Percentiles rank a stretch among this genome's conserved stretches.
Conservation (phyloP, 2,113 vertebrate species). For the Trogon melanurus region DNA sequence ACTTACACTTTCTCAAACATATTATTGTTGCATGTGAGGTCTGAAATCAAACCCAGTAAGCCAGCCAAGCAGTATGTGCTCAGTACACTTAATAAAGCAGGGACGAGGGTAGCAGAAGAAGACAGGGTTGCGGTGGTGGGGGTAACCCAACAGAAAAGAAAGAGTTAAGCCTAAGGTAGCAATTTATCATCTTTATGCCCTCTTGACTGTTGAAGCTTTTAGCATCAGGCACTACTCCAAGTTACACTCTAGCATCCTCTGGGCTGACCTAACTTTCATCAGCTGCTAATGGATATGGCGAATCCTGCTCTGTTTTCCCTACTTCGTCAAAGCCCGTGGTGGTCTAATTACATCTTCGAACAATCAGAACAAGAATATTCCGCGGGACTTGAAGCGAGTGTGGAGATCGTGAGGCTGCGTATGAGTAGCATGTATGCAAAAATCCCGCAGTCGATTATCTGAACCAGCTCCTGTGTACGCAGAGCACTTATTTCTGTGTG, state of each 20-base stretch:
- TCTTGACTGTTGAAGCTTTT: not conserved
- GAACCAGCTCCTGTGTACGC: not conserved
- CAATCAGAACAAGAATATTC: not conserved
- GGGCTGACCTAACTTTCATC: not conserved
- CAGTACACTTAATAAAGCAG: not conserved
- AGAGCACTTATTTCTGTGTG: not conserved
- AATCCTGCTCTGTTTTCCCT: not conserved
- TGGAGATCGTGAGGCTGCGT: fast-evolving
- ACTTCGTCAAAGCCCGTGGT: not conserved
- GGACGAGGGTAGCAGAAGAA: fast-evolving
- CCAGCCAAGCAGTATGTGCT: not conserved
- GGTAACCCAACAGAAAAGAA: not conserved
- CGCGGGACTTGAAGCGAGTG: not conserved
- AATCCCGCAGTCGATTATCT: fast-evolving
- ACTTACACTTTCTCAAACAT: not conserved
- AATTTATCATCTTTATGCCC: not conserved
- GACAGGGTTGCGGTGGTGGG: too few relatives aligned
- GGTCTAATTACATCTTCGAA: not conserved
- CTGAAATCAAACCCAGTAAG: not conserved
- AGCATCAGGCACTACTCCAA: not conserved
- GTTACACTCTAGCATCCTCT: not conserved
- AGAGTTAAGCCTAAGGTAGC: not conserved
- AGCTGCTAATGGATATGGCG: not conserved
- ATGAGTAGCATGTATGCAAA: not conserved
- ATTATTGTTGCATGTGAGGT: not conserved